phyloP scores from a whole-genome alignment of 2,888 invertebrate species.

The Schizaphis graminum region DNA sequence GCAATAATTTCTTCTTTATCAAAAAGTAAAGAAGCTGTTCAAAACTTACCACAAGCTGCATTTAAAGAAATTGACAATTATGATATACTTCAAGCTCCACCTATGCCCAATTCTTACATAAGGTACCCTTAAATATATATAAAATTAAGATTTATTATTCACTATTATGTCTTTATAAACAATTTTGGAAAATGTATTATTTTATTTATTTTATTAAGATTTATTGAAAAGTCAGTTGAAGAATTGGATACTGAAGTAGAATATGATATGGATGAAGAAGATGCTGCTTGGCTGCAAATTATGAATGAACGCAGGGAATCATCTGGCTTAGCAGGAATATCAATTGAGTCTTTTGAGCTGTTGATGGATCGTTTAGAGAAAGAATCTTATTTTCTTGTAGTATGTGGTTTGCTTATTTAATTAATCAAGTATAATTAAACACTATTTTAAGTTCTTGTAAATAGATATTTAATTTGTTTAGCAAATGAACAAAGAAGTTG shows the following conservation, averaged over 20 bases:
- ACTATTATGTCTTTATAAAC: not conserved
- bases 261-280: conserved; percentile 99
- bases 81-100: conserved; percentile 85
- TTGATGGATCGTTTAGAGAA: conserved; percentile 98
- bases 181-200: not conserved
- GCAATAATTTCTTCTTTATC: conserved; percentile 53
- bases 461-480: conserved; percentile 24
- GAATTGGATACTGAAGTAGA: conserved; percentile 93
- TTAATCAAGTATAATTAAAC: not conserved
- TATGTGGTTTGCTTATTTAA: conserved; percentile 42
- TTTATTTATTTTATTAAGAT: conserved; percentile 73
- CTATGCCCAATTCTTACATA: conserved; percentile 86
- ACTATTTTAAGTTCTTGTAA: not conserved
- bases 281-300: conserved; percentile 91
- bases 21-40: conserved; percentile 71
- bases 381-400: conserved; percentile 93
- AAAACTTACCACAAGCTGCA: conserved; percentile 79
- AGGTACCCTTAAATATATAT: conserved; percentile 69
- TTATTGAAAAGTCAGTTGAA: conserved; percentile 94
- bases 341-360: conserved; percentile 91
- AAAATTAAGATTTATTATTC: conserved; percentile 33
- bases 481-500: conserved; percentile 67
- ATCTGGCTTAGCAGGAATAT: conserved; percentile 81
- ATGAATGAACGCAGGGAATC: conserved; percentile 87
- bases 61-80: conserved; percentile 83